These are phyloP conservation scores for Alfaro cultratus DNA, from an alignment of 2,797 vertebrate species.

Conservation along the genomic window DNA sequence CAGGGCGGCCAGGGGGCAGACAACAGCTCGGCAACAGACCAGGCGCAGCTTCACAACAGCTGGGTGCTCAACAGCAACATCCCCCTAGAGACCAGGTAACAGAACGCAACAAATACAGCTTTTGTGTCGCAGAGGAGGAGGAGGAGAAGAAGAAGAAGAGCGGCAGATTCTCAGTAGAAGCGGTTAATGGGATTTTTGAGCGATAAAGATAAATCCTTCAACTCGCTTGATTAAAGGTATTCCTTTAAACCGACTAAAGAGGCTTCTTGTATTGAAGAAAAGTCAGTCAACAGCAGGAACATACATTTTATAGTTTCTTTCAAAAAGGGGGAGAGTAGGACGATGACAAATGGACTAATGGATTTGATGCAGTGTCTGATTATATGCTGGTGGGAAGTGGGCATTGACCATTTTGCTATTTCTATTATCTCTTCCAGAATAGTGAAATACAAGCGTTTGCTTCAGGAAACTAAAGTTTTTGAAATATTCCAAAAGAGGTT, in stretches of 20 bases:
- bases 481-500: background rate
- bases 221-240: background rate
- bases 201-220: background rate
- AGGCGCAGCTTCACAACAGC: conserved; percentile 92
- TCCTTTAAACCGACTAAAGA: background rate
- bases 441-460: background rate
- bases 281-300: background rate
- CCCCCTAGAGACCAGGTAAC: conserved; percentile 93
- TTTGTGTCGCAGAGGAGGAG: background rate
- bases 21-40: conserved; percentile 73
- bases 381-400: background rate
- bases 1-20: conserved; percentile 84
- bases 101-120: conserved; percentile 5
- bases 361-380: background rate
- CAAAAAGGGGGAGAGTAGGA: background rate
- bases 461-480: background rate
- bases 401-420: background rate
- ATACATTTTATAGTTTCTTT: background rate
- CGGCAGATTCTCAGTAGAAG: no score
- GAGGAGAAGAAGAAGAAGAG: background rate
- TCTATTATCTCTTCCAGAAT: background rate
- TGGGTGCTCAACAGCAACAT: conserved; percentile 99
- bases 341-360: background rate
- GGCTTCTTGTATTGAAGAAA: background rate
- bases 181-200: background rate